Evolutionary conservation across 2,113 vertebrate species (phyloP), one percentile per base, ranked within the genome.

Genomic region (Bujurquina vittata): DNA sequence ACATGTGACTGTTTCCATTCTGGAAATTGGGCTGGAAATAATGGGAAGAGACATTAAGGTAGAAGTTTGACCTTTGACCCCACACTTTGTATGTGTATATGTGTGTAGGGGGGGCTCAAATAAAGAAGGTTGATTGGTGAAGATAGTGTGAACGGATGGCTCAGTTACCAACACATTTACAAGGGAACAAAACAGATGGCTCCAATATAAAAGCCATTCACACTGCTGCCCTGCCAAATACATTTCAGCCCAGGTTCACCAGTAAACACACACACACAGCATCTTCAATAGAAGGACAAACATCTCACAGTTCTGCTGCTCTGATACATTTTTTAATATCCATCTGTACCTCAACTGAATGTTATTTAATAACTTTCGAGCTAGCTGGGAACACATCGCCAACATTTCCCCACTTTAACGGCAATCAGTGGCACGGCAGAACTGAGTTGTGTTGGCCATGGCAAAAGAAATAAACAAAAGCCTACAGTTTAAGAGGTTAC

Each of bases 11-110:
- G 82, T 93, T 92, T 90, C 84, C 55, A 91, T 88, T 79, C 67
- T 82, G 86, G 77, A 92, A 91, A 92, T 80, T 83, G 77, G 58
- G 56, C 65, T 89, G 83, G 85, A 88, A 90, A 85, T 86, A 91
- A 93, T 80, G 61, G 63, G 76, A 79, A 76, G 77, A 65, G 83
- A 63, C 54, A 63, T 10, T 60, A 63, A 85, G 81, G 56, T 15
- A 77, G 83, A 74, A 37, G 55, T 65, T 9, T 81, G 82, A 93
- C 84, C 90, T 91, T 76, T 91, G 88, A 90, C 89, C 89, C 40
- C 31, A 1, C 2, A 10, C 81, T 78, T 78, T 72, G 54, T 75
- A 31, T 60, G 31, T 79, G 61, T 49, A 33, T 33, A 33, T 33
- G 31, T 33, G 69, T 56, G 31, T 74, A 31, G 59, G 49, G 23